These are phyloP conservation scores for Drusus annulatus DNA, from an alignment of 1,140 invertebrate species.

Conservation along the genomic window DNA sequence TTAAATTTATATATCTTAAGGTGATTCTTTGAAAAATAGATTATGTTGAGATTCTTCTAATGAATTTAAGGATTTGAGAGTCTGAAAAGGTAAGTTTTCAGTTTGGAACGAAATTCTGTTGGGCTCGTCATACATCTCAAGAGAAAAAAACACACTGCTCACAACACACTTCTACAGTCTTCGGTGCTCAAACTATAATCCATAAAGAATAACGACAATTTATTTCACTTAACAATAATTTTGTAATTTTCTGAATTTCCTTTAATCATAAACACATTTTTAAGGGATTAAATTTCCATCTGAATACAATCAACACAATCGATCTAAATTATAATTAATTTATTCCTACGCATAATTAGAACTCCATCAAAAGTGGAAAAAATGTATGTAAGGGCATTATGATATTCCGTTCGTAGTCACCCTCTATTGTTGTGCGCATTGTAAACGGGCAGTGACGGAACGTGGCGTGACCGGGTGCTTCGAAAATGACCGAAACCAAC, in stretches of 20 bases:
- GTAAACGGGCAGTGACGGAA: background rate
- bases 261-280: background rate
- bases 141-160: too few species aligned
- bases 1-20: too few species aligned
- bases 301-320: conserved; percentile 42
- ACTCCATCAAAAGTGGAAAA: conserved; percentile 48
- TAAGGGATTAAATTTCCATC: conserved; percentile 25
- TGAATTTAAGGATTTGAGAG: too few species aligned
- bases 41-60: too few species aligned
- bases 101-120: too few species aligned
- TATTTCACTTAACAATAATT: background rate
- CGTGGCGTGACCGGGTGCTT: conserved; percentile 28
- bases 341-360: conserved; percentile 53
- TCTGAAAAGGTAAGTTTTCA: too few species aligned
- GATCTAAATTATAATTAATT: conserved; percentile 56
- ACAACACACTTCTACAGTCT: too few species aligned
- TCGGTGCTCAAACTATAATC: too few species aligned
- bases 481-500: conserved; percentile 33
- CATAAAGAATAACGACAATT: background rate
- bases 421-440: conserved; percentile 50
- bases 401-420: conserved; percentile 25
- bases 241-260: background rate
- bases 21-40: too few species aligned
- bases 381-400: conserved; percentile 30
- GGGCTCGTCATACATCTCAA: too few species aligned